A percentile compares a stretch with the other conserved stretches of the same genome.
Conservation (phyloP, 2,888 invertebrate species). For the Tolmerus cingulatus region DNA sequence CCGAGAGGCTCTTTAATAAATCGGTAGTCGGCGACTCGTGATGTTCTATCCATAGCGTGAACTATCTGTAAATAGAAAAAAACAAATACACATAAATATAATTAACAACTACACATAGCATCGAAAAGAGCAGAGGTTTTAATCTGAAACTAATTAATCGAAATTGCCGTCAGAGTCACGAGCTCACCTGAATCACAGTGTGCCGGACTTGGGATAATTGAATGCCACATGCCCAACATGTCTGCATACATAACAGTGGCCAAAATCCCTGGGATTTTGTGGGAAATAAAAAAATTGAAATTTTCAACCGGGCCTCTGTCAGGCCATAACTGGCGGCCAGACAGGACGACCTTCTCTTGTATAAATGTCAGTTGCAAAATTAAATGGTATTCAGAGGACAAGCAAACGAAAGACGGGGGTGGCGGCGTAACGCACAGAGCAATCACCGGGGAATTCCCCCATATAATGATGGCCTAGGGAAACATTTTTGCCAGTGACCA, state of each 20-base stretch:
- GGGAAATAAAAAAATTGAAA: constrained; percentile 14
- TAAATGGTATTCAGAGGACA: not conserved
- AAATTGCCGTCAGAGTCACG: not conserved
- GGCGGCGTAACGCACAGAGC: not conserved
- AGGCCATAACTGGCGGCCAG: not conserved
- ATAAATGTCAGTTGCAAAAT: constrained; percentile 36
- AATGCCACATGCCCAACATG: not conserved
- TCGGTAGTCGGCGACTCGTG: constrained; percentile 61
- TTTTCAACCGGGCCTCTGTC: not conserved
- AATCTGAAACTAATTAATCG: constrained; percentile 2
- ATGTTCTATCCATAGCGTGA: constrained; percentile 24
- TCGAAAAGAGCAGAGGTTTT: not conserved
- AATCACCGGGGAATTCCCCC: not conserved
- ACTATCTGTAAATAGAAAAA: constrained; percentile 35
- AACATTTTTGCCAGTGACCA: not conserved
- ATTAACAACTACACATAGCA: not conserved
- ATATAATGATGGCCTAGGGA: constrained; percentile 19
- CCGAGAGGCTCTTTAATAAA: constrained; percentile 63
- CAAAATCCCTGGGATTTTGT: not conserved
- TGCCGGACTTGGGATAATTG: not conserved
- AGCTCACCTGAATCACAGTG: not conserved
- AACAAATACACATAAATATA: not conserved
- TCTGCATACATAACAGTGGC: not conserved
- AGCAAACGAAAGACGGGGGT: not conserved
- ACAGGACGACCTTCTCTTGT: not conserved